Conservation (phyloP, 2,888 invertebrate genomes). For the Rhamphomyia laevipes region DNA sequence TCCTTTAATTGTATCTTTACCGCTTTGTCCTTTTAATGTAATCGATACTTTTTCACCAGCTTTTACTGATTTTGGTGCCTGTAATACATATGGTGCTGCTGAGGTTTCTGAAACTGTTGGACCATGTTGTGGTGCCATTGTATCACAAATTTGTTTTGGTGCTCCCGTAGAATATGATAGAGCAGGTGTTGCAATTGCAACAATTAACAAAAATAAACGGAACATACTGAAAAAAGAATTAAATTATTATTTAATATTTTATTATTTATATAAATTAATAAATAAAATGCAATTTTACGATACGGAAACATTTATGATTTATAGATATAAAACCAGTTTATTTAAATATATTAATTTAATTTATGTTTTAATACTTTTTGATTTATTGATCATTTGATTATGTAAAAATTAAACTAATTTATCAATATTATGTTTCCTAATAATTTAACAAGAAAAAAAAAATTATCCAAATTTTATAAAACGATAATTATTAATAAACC, state of each 20-base stretch:
- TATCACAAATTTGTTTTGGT: slow-evolving; percentile 49
- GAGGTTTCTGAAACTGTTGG: slow-evolving; percentile 11
- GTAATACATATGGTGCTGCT: slow-evolving; percentile 46
- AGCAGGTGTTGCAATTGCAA: slow-evolving; percentile 24
- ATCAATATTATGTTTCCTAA: no score
- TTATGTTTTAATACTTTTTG: no score
- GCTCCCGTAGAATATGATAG: slow-evolving; percentile 49
- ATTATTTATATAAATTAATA: no score
- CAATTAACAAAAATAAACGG: slow-evolving; percentile 21
- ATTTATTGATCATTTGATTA: no score
- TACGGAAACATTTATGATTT: no score
- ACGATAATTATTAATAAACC: no score
- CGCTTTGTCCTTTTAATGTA: slow-evolving; percentile 34
- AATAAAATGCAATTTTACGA: no score
- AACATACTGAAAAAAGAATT: slow-evolving; percentile 21
- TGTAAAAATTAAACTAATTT: no score
- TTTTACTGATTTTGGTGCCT: slow-evolving; percentile 33
- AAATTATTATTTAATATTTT: background rate
- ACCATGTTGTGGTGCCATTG: slow-evolving; percentile 56
- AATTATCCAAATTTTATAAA: no score
- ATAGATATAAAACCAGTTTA: no score
- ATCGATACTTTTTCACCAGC: slow-evolving; percentile 37
- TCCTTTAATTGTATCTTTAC: slow-evolving; percentile 47
- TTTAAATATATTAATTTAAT: no score
- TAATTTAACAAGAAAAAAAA: no score